Evolutionary conservation across 2,797 vertebrate species (phyloP).

Genomic region (Eleutherodactylus coqui): DNA sequence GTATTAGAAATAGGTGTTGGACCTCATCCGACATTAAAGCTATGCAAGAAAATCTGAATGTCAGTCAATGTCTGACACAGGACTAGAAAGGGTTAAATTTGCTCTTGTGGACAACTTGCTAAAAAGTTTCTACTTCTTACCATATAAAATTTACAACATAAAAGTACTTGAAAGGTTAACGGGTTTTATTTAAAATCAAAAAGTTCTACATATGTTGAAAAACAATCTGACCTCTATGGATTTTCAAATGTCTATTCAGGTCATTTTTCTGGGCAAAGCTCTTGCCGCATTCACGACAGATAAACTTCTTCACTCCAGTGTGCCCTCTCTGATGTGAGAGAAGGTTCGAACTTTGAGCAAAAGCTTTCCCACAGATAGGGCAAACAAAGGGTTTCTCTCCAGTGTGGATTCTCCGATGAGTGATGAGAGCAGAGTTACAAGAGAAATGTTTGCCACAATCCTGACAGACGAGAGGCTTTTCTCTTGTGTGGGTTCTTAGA

Average conservation of each 20-base stretch:
- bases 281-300: slow-evolving; percentile 74
- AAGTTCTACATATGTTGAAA: slow-evolving; percentile 47
- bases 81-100: too few relatives aligned
- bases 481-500: slow-evolving; percentile 69
- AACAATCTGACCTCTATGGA: slow-evolving; percentile 62
- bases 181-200: slow-evolving; percentile 40
- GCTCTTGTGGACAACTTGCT: background rate
- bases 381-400: slow-evolving; percentile 76
- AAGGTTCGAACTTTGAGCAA: slow-evolving; percentile 70
- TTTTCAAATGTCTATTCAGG: slow-evolving; percentile 69
- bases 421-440: slow-evolving; percentile 64
- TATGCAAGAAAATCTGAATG: too few relatives aligned
- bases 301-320: slow-evolving; percentile 68
- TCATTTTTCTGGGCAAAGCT: slow-evolving; percentile 72
- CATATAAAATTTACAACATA: background rate
- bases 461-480: slow-evolving; percentile 75
- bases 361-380: slow-evolving; percentile 74
- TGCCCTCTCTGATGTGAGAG: slow-evolving; percentile 70
- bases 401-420: slow-evolving; percentile 70
- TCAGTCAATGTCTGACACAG: too few relatives aligned
- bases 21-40: too few relatives aligned
- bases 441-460: slow-evolving; percentile 79
- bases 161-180: slow-evolving; percentile 40
- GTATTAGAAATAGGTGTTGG: too few relatives aligned
- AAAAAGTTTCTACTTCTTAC: background rate